phyloP scores from a whole-genome alignment of 2,888 invertebrate genomes.

The Mythimna loreyi region DNA sequence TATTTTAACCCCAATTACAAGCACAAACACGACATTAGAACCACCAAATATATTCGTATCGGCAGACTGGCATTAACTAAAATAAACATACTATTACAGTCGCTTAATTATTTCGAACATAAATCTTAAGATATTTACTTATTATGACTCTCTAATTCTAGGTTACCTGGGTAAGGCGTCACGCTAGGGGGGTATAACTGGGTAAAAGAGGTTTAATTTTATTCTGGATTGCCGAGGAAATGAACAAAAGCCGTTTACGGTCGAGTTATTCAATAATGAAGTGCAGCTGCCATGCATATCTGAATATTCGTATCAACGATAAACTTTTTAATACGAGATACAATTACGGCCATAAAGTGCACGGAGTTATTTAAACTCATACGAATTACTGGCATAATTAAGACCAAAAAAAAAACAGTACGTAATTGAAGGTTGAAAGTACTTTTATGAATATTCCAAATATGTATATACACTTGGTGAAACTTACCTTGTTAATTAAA shows the following conservation, averaged over 20 bases:
- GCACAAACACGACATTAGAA: conserved; percentile 55
- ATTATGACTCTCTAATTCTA: conserved; percentile 83
- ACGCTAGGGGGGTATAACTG: conserved; percentile 73
- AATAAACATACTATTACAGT: conserved; percentile 71
- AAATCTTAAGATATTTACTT: conserved; percentile 84
- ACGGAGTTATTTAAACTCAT: conserved; percentile 18
- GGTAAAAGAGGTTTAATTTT: conserved; percentile 70
- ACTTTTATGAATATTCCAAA: conserved; percentile 16
- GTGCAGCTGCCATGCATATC: conserved; percentile 38
- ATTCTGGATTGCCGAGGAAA: conserved; percentile 71
- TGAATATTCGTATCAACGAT: conserved; percentile 32
- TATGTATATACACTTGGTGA: background rate
- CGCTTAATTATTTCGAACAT: conserved; percentile 83
- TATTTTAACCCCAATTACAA: conserved; percentile 59
- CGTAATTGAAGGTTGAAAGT: conserved; percentile 6
- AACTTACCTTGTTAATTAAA: conserved; percentile 32
- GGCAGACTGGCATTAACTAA: conserved; percentile 68
- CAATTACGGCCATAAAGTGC: conserved; percentile 25
- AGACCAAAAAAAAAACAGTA: conserved; percentile 21
- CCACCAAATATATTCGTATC: conserved; percentile 53
- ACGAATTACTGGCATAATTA: conserved; percentile 15
- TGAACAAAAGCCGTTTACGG: conserved; percentile 68
- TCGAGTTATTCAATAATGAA: conserved; percentile 51
- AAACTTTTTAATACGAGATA: conserved; percentile 40
- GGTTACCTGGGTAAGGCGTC: conserved; percentile 78